A percentile compares a stretch with the other conserved stretches of the same genome.
Evolutionary conservation across 1,140 invertebrate species (phyloP).

Genomic region (Macrobrachium rosenbergii): DNA sequence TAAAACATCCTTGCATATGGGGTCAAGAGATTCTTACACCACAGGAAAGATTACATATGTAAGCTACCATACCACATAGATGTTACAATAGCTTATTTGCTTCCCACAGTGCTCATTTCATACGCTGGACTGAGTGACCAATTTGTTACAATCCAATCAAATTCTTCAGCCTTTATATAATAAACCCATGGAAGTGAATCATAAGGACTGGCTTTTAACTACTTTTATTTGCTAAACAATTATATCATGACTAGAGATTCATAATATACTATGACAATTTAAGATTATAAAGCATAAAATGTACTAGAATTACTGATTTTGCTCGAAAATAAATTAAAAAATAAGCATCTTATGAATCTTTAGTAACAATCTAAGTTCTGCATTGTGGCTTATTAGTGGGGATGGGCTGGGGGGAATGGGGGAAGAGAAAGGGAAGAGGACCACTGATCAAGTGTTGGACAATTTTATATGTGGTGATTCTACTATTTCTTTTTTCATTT

Average conservation of each 20-base stretch:
- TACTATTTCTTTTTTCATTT: too few relatives aligned
- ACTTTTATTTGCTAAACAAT: too few relatives aligned
- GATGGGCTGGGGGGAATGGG: slow-evolving; percentile 22
- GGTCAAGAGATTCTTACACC: slow-evolving; percentile 56
- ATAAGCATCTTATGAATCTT: slow-evolving; percentile 30
- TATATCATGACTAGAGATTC: too few relatives aligned
- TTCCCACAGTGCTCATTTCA: slow-evolving; percentile 59
- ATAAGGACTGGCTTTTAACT: not conserved
- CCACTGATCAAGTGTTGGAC: slow-evolving; percentile 27
- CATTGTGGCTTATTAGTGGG: not conserved
- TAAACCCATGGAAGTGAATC: not conserved
- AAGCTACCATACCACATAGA: slow-evolving; percentile 59
- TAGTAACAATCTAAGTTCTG: slow-evolving; percentile 22
- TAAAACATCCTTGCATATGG: slow-evolving; percentile 25
- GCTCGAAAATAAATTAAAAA: slow-evolving; percentile 25
- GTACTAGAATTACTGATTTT: not conserved
- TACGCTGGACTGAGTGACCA: slow-evolving; percentile 38
- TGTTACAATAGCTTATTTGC: slow-evolving; percentile 57
- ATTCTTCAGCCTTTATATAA: slow-evolving; percentile 16
- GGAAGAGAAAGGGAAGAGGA: slow-evolving; percentile 13
- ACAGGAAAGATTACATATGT: slow-evolving; percentile 48
- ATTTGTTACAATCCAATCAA: slow-evolving; percentile 23
- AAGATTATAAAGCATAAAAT: not conserved
- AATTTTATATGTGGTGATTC: slow-evolving; percentile 14
- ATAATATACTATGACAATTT: slow-evolving; percentile 11